Percentiles rank a stretch among this genome's conserved stretches.
Conservation (phyloP, 2,888 invertebrate species). For the Tortrix viridana region DNA sequence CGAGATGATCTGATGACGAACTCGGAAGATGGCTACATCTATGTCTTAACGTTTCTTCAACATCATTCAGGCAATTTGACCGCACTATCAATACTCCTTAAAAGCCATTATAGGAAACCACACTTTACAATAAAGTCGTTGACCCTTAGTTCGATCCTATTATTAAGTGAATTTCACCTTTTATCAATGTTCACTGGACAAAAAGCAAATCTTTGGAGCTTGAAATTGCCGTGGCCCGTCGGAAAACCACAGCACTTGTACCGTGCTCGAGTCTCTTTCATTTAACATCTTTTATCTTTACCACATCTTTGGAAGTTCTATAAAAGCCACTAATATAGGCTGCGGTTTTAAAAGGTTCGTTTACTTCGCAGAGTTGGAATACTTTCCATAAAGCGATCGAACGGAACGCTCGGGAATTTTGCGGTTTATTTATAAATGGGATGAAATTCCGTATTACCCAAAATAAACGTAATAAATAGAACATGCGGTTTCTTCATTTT, state of each 20-base stretch:
- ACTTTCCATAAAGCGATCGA: conserved; percentile 28
- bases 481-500: too few relatives aligned
- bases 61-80: conserved; percentile 16
- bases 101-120: conserved; percentile 37
- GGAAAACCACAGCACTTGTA: conserved; percentile 56
- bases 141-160: conserved; percentile 30
- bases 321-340: conserved; percentile 74
- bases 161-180: conserved; percentile 39
- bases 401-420: conserved; percentile 27
- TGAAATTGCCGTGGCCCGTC: conserved; percentile 40
- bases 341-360: conserved; percentile 66
- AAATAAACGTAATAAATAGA: too few relatives aligned
- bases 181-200: conserved; percentile 42
- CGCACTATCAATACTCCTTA: conserved; percentile 35
- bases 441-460: background rate
- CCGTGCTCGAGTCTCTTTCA: conserved; percentile 49
- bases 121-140: conserved; percentile 35
- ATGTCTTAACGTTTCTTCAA: too few relatives aligned
- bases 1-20: too few relatives aligned
- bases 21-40: too few relatives aligned
- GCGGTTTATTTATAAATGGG: conserved; percentile 33
- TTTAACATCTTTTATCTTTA: conserved; percentile 62
- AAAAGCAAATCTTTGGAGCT: conserved; percentile 41
- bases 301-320: conserved; percentile 64
- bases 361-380: conserved; percentile 40